phyloP scores from a whole-genome alignment of 2,113 vertebrate genomes.

The Prionailurus viverrinus region DNA sequence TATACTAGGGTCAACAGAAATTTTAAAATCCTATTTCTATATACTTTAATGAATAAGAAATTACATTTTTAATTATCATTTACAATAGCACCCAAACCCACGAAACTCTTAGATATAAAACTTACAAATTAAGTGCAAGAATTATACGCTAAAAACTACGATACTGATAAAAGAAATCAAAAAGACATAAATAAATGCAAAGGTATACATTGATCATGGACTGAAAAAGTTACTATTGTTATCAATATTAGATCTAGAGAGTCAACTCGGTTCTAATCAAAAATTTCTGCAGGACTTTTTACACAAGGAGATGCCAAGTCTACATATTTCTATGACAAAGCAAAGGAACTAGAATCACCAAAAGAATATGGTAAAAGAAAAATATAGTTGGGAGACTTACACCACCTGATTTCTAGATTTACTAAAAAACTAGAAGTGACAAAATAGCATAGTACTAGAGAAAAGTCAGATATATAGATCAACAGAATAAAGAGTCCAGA shows the following conservation, averaged over 20 bases:
- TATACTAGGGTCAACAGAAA: neutral
- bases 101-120: neutral
- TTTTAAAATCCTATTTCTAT: neutral
- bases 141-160: neutral
- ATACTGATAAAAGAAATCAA: neutral
- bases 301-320: neutral
- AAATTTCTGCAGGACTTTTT: neutral
- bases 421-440: neutral
- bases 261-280: neutral
- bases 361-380: neutral
- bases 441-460: neutral
- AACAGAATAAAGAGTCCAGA: neutral
- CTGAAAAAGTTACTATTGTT: neutral
- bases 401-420: neutral
- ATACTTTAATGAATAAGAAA: neutral
- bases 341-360: neutral
- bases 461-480: neutral
- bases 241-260: neutral
- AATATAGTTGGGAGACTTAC: neutral
- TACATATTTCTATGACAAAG: neutral
- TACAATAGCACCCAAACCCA: neutral
- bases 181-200: neutral
- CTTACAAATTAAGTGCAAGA: conserved; percentile 4
- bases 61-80: neutral
- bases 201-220: neutral